A percentile compares a stretch with the other conserved stretches of the same genome.
phyloP scores from a whole-genome alignment of 2,113 vertebrate genomes.

The Lucifuga dentata region DNA sequence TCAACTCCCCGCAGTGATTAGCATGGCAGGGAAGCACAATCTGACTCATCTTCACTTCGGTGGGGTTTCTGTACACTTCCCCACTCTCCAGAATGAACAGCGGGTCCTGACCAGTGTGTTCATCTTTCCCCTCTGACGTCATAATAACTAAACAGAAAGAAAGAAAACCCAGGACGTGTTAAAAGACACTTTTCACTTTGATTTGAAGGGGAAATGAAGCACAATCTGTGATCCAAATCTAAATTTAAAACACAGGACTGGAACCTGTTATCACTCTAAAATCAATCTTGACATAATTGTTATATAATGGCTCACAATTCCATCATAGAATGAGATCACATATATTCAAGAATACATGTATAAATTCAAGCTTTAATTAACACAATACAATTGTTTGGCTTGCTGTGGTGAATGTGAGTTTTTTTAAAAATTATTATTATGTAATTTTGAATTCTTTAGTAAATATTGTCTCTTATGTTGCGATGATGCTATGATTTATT shows the following conservation, averaged over 20 bases:
- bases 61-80: slow-evolving; percentile 85
- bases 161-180: background rate
- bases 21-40: slow-evolving; percentile 95
- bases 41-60: slow-evolving; percentile 98
- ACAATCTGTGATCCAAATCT: background rate
- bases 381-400: too few species aligned
- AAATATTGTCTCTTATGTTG: too few species aligned
- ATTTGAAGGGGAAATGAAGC: background rate
- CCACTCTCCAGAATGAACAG: slow-evolving; percentile 66
- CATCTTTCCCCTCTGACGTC: slow-evolving; percentile 52
- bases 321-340: too few species aligned
- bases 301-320: too few species aligned
- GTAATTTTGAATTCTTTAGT: too few species aligned
- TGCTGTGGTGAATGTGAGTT: too few species aligned
- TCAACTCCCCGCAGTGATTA: slow-evolving; percentile 92
- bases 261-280: background rate
- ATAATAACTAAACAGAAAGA: slow-evolving; percentile 48
- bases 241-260: too few species aligned
- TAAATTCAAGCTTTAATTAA: too few species aligned
- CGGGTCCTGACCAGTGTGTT: slow-evolving; percentile 36
- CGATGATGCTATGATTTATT: too few species aligned
- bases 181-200: background rate
- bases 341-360: too few species aligned
- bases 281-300: too few species aligned
- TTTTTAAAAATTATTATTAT: too few species aligned